These are phyloP conservation scores for Microcebus tavaratra DNA, from an alignment of 2,113 vertebrate species.

Conservation along the genomic window DNA sequence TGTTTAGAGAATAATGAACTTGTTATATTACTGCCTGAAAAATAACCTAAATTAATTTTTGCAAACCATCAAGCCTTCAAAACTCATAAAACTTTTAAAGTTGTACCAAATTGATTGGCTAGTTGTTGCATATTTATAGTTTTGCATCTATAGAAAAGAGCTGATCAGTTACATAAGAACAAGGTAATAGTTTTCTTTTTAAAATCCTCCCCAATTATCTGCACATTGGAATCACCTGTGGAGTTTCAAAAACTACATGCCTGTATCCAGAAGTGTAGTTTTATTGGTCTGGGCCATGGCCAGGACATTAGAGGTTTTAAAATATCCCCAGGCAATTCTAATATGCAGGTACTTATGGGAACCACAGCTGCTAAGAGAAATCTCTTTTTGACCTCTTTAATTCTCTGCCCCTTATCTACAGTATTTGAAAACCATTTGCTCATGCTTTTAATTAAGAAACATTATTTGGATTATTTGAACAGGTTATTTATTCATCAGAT, in stretches of 20 bases:
- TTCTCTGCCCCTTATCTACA: not conserved
- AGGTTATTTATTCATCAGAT: conserved; percentile 10
- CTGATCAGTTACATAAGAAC: not conserved
- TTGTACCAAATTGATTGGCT: not conserved
- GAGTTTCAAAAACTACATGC: not conserved
- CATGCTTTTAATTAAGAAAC: not conserved
- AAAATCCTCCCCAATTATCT: not conserved
- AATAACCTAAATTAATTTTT: not conserved
- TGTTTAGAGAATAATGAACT: not conserved
- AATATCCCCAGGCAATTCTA: not conserved
- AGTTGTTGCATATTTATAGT: not conserved
- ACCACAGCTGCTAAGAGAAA: not conserved
- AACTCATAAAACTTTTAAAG: not conserved
- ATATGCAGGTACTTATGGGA: not conserved
- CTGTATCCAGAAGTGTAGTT: not conserved
- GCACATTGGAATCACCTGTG: not conserved
- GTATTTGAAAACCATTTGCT: not conserved
- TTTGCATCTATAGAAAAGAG: not conserved
- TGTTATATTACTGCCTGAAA: not conserved
- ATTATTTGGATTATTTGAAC: not conserved
- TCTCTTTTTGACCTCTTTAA: not conserved
- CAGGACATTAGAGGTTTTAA: not conserved
- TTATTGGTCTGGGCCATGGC: not conserved
- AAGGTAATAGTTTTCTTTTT: not conserved
- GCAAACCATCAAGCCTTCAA: not conserved